Evolutionary conservation across 1,140 invertebrate species (phyloP).

Genomic region (Lamellibrachia luymesi): DNA sequence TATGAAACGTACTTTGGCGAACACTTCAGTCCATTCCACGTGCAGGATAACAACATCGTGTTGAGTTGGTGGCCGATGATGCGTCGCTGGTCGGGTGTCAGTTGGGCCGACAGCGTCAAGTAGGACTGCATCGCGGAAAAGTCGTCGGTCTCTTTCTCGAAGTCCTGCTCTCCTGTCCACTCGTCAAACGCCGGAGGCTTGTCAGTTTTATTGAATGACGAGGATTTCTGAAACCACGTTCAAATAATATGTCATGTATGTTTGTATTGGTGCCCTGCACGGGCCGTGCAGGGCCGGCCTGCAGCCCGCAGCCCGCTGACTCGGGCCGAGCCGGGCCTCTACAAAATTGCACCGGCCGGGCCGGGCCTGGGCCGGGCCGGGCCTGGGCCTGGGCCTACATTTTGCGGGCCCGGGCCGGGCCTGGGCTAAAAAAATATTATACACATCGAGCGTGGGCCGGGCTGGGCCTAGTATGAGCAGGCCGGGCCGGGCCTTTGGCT

Average conservation of each 20-base stretch:
- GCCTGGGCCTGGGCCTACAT: too few relatives aligned
- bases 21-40: background rate
- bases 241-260: too few relatives aligned
- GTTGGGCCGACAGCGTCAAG: background rate
- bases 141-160: background rate
- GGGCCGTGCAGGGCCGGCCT: too few relatives aligned
- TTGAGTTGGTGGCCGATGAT: background rate
- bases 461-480: too few relatives aligned
- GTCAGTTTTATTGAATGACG: background rate
- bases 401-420: too few relatives aligned
- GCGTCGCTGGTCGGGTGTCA: background rate
- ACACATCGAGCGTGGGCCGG: too few relatives aligned
- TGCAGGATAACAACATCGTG: background rate
- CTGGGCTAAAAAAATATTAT: too few relatives aligned
- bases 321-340: too few relatives aligned
- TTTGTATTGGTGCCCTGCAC: too few relatives aligned
- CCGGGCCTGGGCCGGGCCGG: too few relatives aligned
- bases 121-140: background rate
- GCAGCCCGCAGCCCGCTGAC: background rate
- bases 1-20: constrained; percentile 4
- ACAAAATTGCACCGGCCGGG: too few relatives aligned
- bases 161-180: background rate
- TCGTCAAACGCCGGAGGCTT: background rate
- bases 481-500: too few relatives aligned
- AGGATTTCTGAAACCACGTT: background rate